A percentile compares a stretch with the other conserved stretches of the same genome.
phyloP scores from a whole-genome alignment of 2,113 vertebrate species.

The Pseudopipra pipra region DNA sequence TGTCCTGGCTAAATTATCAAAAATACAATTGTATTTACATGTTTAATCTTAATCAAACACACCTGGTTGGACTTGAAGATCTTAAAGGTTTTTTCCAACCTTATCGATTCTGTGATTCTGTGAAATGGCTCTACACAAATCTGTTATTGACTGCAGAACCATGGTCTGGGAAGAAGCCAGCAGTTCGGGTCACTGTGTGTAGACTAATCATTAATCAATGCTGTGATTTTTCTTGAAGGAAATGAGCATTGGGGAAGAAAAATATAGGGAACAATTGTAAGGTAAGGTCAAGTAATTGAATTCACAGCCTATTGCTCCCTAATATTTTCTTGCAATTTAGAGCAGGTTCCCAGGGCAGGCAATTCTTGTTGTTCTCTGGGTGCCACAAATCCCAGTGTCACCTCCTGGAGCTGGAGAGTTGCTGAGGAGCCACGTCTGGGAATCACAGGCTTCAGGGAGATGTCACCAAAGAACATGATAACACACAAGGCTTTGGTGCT shows the following conservation, averaged over 20 bases:
- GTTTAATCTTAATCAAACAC: neutral
- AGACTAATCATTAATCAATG: slow-evolving; percentile 2
- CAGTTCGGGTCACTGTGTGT: neutral
- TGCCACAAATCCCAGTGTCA: neutral
- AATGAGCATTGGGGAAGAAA: neutral
- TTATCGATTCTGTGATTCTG: neutral
- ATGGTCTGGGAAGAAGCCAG: neutral
- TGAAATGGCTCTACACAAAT: neutral
- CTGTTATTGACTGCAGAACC: neutral
- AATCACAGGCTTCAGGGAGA: neutral
- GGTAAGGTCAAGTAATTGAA: neutral
- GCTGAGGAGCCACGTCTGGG: neutral
- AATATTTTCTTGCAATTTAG: neutral
- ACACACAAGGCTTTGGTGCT: neutral
- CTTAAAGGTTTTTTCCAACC: neutral
- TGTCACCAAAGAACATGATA: neutral
- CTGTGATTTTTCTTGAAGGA: neutral
- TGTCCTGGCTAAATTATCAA: neutral
- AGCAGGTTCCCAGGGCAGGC: neutral
- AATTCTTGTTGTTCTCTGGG: neutral
- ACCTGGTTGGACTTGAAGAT: neutral
- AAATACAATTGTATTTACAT: neutral
- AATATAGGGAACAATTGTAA: neutral
- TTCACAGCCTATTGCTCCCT: neutral
- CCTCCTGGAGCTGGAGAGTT: neutral